Conservation (phyloP, 2,888 invertebrate species). For the Volucella zonaria region DNA sequence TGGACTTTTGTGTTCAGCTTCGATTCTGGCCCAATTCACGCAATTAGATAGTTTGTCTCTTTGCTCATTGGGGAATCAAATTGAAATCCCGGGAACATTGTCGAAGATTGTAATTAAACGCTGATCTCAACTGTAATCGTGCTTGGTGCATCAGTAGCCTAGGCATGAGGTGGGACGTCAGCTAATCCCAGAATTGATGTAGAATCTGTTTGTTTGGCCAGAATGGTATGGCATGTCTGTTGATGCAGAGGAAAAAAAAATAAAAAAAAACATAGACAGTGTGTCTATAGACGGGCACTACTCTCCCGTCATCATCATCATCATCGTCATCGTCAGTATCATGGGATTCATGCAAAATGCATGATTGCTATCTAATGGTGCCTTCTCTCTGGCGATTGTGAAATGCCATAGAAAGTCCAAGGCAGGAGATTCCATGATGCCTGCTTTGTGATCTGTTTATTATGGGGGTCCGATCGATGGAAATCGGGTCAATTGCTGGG, state of each 20-base stretch:
- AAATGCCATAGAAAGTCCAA: constrained; percentile 49
- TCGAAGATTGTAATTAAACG: constrained; percentile 68
- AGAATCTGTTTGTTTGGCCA: constrained; percentile 42
- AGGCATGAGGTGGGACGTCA: constrained; percentile 39
- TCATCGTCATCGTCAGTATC: constrained; percentile 38
- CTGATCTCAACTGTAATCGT: constrained; percentile 55
- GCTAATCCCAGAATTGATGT: constrained; percentile 23
- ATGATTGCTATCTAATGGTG: constrained; percentile 47
- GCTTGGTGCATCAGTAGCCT: constrained; percentile 54
- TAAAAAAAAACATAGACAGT: too few species aligned
- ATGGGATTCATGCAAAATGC: constrained; percentile 63
- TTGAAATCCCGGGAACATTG: constrained; percentile 55
- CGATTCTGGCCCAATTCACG: constrained; percentile 7
- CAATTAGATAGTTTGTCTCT: constrained; percentile 38
- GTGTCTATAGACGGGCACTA: too few species aligned
- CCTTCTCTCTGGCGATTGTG: constrained; percentile 36
- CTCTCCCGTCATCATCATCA: constrained; percentile 42
- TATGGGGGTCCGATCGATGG: constrained; percentile 33
- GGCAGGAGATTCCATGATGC: neutral
- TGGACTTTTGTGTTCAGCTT: neutral
- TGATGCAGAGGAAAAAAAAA: neutral
- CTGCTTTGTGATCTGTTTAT: constrained; percentile 37
- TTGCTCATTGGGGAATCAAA: constrained; percentile 32
- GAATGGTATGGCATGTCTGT: constrained; percentile 20
- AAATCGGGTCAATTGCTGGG: constrained; percentile 56